Base-by-base conservation (phyloP, 2,113 vertebrate genomes). In the Hippocampus mohnikei region DNA sequence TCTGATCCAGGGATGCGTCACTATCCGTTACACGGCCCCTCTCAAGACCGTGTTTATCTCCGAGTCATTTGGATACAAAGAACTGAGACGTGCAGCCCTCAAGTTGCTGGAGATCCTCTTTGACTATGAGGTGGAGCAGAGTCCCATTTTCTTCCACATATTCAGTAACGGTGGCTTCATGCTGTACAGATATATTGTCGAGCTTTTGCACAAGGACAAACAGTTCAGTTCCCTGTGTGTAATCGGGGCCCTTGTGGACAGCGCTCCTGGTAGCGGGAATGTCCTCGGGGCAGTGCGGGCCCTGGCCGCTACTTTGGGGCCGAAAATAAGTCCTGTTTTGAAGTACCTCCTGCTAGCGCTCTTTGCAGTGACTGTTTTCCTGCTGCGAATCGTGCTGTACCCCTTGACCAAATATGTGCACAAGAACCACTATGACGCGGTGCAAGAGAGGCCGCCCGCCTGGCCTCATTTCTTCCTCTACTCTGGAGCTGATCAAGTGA, bases 391-490 rank as follows among this genome's bases (percentile, higher is more conserved):
- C 7, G 62, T 97, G 59, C 85, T 99, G 3, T 94, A 97, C 71
- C 95, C 96, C 0, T 2, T 96, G 85, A 96, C 95, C 0, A 93
- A 93, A 78, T 92, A 94, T 83, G 66, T 97, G 72, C 95, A 98
- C 55, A 90, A 94, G 84, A 95, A 91, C 89, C 95, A 96, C 66
- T 99, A 96, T 0, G 95, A 98, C 0, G 93, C 90, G 3, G 91
- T 98, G 78, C 88, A 88, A 85, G 83, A 90, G 0, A 76, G 87
- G 0, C 93, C 94, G 1, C 95, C 95, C 0, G 65, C 86, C 73
- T 99, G 97, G 97, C 96, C 97, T 0, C 95, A 99, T 84, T 92
- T 97, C 70, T 95, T 93, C 86, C 92, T 99, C 25, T 99, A 96
- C 71, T 99, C 97, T 13, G 84, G 80, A 70, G 93, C 92, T 0